Percentiles rank a stretch among this genome's conserved stretches.
Conservation (phyloP, 2,888 invertebrate genomes). For the Drosophila diplacantha region DNA sequence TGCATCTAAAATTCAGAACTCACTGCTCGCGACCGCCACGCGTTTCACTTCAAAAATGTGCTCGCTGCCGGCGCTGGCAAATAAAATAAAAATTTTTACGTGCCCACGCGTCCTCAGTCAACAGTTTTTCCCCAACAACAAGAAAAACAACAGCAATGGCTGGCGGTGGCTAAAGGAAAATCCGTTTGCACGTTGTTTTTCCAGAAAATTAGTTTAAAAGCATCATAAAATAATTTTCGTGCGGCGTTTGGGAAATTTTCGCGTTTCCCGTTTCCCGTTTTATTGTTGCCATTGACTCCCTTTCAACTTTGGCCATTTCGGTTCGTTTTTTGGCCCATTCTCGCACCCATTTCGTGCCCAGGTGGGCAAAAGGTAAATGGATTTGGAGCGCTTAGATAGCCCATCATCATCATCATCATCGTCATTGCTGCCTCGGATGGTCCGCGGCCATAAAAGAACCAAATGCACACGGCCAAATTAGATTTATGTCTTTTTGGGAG, state of each 20-base stretch:
- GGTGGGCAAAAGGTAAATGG: constrained; percentile 72
- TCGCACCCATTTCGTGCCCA: constrained; percentile 33
- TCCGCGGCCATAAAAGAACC: constrained; percentile 49
- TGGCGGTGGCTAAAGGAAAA: constrained; percentile 18
- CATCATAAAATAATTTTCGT: constrained; percentile 70
- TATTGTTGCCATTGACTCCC: constrained; percentile 62
- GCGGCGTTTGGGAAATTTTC: constrained; percentile 53
- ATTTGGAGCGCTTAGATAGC: constrained; percentile 59
- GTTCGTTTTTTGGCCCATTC: constrained; percentile 36
- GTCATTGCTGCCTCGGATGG: constrained; percentile 23
- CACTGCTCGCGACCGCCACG: constrained; percentile 39
- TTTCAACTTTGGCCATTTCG: constrained; percentile 52
- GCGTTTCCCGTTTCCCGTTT: constrained; percentile 53
- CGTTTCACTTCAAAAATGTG: constrained; percentile 33
- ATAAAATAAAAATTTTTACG: constrained; percentile 56
- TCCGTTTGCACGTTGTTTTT: constrained; percentile 56
- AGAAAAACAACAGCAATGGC: background rate
- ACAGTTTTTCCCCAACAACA: constrained; percentile 34
- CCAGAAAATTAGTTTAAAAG: constrained; percentile 71
- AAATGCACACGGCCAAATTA: constrained; percentile 57
- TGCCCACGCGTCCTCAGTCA: constrained; percentile 57
- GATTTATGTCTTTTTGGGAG: constrained; percentile 58
- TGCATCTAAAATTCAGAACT: constrained; percentile 43
- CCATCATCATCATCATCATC: constrained; percentile 51
- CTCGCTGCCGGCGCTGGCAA: constrained; percentile 36